A percentile compares a stretch with the other conserved stretches of the same genome.
phyloP scores from a whole-genome alignment of 2,113 vertebrate species.

The Typhlomys cinereus region DNA sequence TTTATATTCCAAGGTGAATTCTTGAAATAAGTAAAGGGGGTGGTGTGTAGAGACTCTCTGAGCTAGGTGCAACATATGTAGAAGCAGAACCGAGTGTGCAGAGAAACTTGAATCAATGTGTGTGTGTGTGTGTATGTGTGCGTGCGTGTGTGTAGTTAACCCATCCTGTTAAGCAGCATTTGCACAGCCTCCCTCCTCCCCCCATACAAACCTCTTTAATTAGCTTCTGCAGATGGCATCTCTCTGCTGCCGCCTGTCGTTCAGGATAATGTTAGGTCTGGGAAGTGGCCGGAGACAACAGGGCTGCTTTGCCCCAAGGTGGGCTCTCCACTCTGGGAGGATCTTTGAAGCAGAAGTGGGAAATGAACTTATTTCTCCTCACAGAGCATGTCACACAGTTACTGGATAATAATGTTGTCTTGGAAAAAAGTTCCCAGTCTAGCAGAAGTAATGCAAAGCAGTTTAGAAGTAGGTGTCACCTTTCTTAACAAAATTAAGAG shows the following conservation, averaged over 20 bases:
- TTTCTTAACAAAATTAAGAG: neutral
- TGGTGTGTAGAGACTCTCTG: neutral
- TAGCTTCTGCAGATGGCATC: constrained; percentile 28
- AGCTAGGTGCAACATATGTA: constrained; percentile 51
- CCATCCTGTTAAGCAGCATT: constrained; percentile 62
- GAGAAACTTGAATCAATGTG: constrained; percentile 55
- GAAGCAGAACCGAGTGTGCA: constrained; percentile 52
- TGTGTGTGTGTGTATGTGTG: too few relatives aligned
- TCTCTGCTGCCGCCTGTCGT: constrained; percentile 77
- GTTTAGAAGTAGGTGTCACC: neutral
- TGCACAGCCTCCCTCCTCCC: too few relatives aligned
- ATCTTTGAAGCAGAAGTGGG: neutral
- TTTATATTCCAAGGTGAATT: constrained; percentile 46
- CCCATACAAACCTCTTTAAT: constrained; percentile 51
- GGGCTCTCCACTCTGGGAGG: rapidly evolving
- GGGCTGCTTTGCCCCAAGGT: rapidly evolving
- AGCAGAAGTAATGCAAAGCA: neutral
- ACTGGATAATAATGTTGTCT: neutral
- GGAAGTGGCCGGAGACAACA: rapidly evolving
- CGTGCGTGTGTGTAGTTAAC: too few relatives aligned
- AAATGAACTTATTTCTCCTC: neutral
- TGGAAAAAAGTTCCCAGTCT: neutral
- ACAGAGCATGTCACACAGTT: neutral
- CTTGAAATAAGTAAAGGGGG: constrained; percentile 42
- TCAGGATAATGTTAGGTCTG: constrained; percentile 44